Base-by-base conservation (phyloP, 2,888 invertebrate species). In the Phlogophora meticulosa region DNA sequence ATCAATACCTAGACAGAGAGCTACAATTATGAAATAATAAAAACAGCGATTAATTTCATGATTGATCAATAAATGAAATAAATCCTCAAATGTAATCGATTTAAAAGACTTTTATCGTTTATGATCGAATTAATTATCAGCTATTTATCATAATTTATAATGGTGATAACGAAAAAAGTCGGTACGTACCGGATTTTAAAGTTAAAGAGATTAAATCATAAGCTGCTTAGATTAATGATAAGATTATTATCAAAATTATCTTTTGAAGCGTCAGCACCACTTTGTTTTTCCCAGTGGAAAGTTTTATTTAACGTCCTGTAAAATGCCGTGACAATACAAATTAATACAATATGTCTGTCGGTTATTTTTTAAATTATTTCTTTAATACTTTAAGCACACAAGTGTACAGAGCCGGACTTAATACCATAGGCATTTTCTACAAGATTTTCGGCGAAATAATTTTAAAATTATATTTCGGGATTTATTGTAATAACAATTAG, bases 81-180 rank as follows among this genome's bases (percentile, higher is more conserved):
- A 32, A 20, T 53, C 38, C 7, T 32, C 9, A 40, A 13, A 17
- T 20, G 5, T n/a, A 36, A 34, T 11, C 22, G 52, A 45, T 11
- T 42, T 28, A 28, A 11, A 42, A 15, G 10, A 7, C 9, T 13
- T 22, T 66, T 22, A 67, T 65, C 67, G 10, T 15, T 36, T 66
- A 9, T 1, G 7, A 28, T 63, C 32, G 15, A 15, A 36, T 36
- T 11, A 11, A 36, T 36, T 11, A 17, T 7, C 7, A 15, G 2
- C 11, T 34, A 24, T n/a, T 38, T 45, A 51, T 68, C 45, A 34
- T 34, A 40, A 46, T 61, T 40, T 22, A 7, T 40, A n/a, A 40
- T 7, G 5, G 1, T 20, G 43, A 60, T 24, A 38, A 32, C 4
- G 2, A 5, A 17, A 59, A 34, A 20, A 28, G 1, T 13, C 13